phyloP scores from a whole-genome alignment of 2,888 invertebrate species.

The Drosophila multiciliata region DNA sequence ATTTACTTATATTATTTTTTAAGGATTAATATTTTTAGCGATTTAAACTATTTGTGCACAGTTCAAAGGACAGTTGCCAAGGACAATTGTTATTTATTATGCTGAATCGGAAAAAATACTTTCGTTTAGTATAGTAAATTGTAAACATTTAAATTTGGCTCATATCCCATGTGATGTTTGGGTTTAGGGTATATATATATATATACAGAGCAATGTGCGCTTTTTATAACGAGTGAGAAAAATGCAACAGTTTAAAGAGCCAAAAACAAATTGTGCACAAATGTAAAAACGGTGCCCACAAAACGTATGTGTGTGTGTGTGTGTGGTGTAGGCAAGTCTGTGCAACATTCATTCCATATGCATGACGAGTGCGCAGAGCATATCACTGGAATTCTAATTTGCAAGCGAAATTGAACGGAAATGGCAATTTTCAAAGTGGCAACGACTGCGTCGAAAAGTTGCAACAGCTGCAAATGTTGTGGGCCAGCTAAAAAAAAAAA shows the following conservation, averaged over 20 bases:
- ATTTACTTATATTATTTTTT: no score
- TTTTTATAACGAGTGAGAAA: constrained; percentile 42
- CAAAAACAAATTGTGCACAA: constrained; percentile 52
- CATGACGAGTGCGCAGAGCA: constrained; percentile 68
- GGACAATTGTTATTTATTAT: neutral
- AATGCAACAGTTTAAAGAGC: constrained; percentile 59
- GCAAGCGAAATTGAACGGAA: constrained; percentile 81
- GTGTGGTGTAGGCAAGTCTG: constrained; percentile 9
- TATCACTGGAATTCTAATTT: constrained; percentile 81
- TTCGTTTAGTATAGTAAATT: neutral
- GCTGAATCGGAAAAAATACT: neutral
- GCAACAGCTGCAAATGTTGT: constrained; percentile 61
- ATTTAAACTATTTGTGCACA: neutral
- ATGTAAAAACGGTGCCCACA: constrained; percentile 60
- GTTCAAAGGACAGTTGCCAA: no score
- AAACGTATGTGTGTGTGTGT: constrained; percentile 21
- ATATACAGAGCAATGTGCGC: constrained; percentile 1
- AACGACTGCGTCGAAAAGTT: constrained; percentile 62
- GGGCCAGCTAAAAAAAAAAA: constrained; percentile 1
- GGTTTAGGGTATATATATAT: constrained; percentile 28
- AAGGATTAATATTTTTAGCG: no score
- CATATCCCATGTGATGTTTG: neutral
- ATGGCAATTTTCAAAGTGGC: constrained; percentile 82
- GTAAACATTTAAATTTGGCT: neutral
- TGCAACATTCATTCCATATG: constrained; percentile 65